Base-by-base conservation (phyloP, 1,140 invertebrate species). In the Drosophila sp. region DNA sequence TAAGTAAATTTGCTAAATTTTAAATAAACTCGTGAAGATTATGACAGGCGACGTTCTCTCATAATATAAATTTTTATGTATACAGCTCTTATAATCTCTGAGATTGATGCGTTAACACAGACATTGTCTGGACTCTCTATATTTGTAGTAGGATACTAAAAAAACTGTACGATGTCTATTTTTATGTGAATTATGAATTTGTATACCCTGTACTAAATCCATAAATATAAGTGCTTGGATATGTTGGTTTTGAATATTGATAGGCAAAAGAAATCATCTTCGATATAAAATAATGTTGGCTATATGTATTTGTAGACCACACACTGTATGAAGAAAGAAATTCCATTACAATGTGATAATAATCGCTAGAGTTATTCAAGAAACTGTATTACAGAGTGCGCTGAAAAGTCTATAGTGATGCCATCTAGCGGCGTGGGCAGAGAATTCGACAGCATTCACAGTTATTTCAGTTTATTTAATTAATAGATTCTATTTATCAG, bases 41-140 rank as follows among this genome's bases (percentile, higher is more conserved):
- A 13, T 50, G 46, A 25, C 46, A 50, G 29, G 36, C 36, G n/a
- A 13, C 4, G 36, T 13, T 38, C n/a, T 13, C 3, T 13, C 2
- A 32, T 8, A 50, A 50, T 50, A 48, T 48, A 50, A n/a, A 50
- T 29, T 32, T 50, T 50, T 29, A 50, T 50, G 43, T 50, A 14
- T n/a, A 3, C 13, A 50, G 46, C 46, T 32, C 46, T 32, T 50
- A 50, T 48, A 27, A 27, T 50, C 46, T n/a, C 7, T 50, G 46
- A 45, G 43, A 45, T 45, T 45, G 43, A 18, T 25, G 43, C 43
- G 18, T 45, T 8, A 45, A 14, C 4, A 18, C 43, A 21, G 43
- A 45, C 43, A 45, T 45, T 5, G 43, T 45, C 43, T 45, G 11
- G 21, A 21, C 21, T 21, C 1, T 21, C 1, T 21, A 21, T 21